Conservation (phyloP, 2,797 vertebrate species). For the Heteromormyrus szaboi region DNA sequence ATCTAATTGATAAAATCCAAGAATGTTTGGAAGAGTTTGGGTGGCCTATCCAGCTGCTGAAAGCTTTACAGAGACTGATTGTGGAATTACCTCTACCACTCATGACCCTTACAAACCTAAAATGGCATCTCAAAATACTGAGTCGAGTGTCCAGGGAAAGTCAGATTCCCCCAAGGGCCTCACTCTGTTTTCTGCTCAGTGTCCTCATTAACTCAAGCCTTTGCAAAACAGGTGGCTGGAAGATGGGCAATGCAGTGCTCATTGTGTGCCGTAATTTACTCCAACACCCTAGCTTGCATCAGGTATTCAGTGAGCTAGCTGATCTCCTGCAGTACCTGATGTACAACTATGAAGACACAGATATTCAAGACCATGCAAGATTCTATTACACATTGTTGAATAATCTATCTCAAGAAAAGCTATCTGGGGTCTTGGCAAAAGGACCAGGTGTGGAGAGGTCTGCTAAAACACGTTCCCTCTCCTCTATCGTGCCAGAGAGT, state of each 20-base stretch:
- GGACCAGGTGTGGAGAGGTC: slow-evolving; percentile 51
- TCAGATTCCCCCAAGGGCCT: slow-evolving; percentile 50
- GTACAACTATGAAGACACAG: slow-evolving; percentile 61
- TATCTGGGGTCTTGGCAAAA: slow-evolving; percentile 54
- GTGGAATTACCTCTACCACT: slow-evolving; percentile 40
- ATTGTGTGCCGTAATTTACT: slow-evolving; percentile 68
- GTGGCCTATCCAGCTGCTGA: slow-evolving; percentile 59
- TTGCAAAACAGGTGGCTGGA: slow-evolving; percentile 58
- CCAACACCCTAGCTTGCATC: slow-evolving; percentile 58
- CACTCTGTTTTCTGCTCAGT: slow-evolving; percentile 59
- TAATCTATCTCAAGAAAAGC: slow-evolving; percentile 70
- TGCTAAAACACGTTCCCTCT: slow-evolving; percentile 58
- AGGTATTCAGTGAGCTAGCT: slow-evolving; percentile 56
- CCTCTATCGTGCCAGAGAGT: slow-evolving; percentile 69
- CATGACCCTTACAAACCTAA: slow-evolving; percentile 49
- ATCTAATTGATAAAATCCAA: slow-evolving; percentile 61
- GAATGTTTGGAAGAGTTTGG: slow-evolving; percentile 46
- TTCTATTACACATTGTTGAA: slow-evolving; percentile 78
- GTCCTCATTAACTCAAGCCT: slow-evolving; percentile 45
- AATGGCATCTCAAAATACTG: slow-evolving; percentile 71
- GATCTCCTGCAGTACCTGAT: slow-evolving; percentile 68
- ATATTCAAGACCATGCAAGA: slow-evolving; percentile 73
- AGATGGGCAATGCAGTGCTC: slow-evolving; percentile 66
- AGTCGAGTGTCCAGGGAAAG: slow-evolving; percentile 64
- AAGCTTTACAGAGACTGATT: slow-evolving; percentile 55